phyloP scores from a whole-genome alignment of 2,797 vertebrate species.

The Philypnodon macrostomus region DNA sequence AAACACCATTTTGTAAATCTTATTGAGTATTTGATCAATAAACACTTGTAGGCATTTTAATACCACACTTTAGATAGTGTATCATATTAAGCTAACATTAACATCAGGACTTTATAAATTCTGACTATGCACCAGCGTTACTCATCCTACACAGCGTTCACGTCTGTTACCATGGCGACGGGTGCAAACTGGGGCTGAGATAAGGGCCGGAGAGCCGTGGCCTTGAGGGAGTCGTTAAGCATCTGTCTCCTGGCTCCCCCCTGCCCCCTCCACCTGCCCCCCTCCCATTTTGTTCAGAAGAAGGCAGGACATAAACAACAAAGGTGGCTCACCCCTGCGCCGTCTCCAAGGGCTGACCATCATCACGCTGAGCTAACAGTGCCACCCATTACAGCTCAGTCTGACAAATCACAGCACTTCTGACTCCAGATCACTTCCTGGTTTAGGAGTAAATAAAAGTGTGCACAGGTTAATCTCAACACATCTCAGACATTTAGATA shows the following conservation, averaged over 20 bases:
- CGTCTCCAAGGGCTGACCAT: constrained; percentile 67
- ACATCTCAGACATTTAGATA: too few species aligned
- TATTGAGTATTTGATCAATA: too few species aligned
- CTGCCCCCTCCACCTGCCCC: constrained; percentile 54
- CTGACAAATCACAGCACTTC: constrained; percentile 18
- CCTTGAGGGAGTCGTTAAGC: constrained; percentile 81
- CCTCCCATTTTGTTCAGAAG: constrained; percentile 60
- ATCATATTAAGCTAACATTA: constrained; percentile 14
- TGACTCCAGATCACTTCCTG: constrained; percentile 1
- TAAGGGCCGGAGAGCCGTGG: constrained; percentile 75
- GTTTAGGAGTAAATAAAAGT: background rate
- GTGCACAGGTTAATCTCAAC: background rate
- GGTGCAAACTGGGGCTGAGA: constrained; percentile 76
- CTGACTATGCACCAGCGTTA: constrained; percentile 62
- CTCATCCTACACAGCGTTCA: constrained; percentile 67
- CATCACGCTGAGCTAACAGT: constrained; percentile 60
- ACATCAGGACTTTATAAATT: constrained; percentile 52
- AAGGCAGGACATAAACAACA: constrained; percentile 74
- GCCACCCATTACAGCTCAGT: constrained; percentile 55
- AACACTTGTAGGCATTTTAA: too few species aligned
- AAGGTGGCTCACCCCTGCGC: constrained; percentile 67
- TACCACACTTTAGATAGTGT: too few species aligned
- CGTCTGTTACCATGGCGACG: constrained; percentile 80
- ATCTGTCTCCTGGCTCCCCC: constrained; percentile 72
- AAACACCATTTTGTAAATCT: too few species aligned